Percentiles rank a stretch among this genome's conserved stretches.
phyloP scores from a whole-genome alignment of 1,140 invertebrate species.

The Atta texana region DNA sequence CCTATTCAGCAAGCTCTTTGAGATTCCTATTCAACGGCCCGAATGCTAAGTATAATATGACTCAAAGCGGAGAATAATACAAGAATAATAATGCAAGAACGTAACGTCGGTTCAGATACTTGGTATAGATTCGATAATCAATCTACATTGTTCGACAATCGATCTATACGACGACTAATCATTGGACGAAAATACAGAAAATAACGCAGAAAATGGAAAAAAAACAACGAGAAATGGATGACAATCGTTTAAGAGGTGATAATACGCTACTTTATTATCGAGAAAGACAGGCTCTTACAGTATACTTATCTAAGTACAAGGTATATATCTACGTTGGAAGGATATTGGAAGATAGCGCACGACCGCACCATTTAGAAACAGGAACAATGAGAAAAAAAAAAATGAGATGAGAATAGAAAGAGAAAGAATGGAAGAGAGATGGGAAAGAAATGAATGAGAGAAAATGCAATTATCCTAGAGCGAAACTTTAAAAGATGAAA shows the following conservation, averaged over 20 bases:
- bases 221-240: background rate
- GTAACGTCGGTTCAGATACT: background rate
- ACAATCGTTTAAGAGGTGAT: conserved; percentile 36
- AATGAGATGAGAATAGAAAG: background rate
- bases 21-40: background rate
- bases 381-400: background rate
- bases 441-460: background rate
- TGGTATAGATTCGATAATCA: background rate
- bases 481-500: conserved; percentile 41
- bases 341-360: conserved; percentile 26
- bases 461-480: background rate
- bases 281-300: conserved; percentile 53
- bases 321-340: conserved; percentile 56
- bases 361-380: conserved; percentile 20
- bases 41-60: background rate
- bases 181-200: background rate
- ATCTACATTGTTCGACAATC: background rate
- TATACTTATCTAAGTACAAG: conserved; percentile 38
- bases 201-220: background rate
- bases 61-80: background rate
- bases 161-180: background rate
- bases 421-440: background rate
- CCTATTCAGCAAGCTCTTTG: background rate
- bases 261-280: conserved; percentile 65
- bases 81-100: conserved; percentile 12